Evolutionary conservation across 2,797 vertebrate genomes (phyloP).

Genomic region (Gallirallus australis): DNA sequence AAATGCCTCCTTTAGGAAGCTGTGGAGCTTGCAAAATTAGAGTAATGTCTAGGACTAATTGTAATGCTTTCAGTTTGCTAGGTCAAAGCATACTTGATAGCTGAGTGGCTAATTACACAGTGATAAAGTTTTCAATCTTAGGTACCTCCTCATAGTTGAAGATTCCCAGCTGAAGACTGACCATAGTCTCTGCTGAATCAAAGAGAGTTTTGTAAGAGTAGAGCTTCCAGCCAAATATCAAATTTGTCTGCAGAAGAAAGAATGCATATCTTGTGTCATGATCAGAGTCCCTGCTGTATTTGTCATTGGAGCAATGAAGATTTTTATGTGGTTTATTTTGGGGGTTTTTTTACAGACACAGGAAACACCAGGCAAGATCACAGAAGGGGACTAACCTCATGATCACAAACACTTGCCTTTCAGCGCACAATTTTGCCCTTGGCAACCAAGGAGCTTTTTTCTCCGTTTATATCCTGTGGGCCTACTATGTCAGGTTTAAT

Average conservation of each 20-base stretch:
- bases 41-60: neutral
- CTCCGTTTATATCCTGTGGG: neutral
- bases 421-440: neutral
- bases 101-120: neutral
- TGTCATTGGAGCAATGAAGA: neutral
- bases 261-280: neutral
- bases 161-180: constrained; percentile 94
- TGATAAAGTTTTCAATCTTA: neutral
- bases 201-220: constrained; percentile 91
- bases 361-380: neutral
- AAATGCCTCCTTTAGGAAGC: neutral
- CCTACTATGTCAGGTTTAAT: neutral
- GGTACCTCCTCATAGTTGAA: constrained; percentile 96
- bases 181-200: constrained; percentile 89
- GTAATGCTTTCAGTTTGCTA: neutral
- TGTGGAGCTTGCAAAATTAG: neutral
- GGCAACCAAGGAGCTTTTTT: neutral
- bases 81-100: neutral
- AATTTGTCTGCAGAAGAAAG: constrained; percentile 84
- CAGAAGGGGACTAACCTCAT: neutral
- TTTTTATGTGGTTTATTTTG: neutral
- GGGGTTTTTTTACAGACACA: neutral
- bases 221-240: constrained; percentile 95
- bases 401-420: neutral
- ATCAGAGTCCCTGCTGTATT: neutral